Conservation (phyloP, 2,888 invertebrate genomes). For the Tetragnatha montana region DNA sequence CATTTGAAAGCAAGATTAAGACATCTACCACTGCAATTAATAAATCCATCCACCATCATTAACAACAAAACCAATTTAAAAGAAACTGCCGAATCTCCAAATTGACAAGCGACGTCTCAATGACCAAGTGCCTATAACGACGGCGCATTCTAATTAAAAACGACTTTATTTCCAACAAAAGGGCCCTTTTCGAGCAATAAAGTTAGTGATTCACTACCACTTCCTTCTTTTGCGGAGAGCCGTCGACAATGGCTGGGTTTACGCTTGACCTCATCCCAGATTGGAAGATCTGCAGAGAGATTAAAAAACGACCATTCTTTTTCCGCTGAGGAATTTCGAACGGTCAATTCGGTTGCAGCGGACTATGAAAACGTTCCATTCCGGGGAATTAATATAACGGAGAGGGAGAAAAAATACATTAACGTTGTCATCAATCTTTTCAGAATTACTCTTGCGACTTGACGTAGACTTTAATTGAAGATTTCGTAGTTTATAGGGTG, state of each 20-base stretch:
- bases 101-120: neutral
- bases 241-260: constrained; percentile 25
- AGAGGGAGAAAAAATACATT: neutral
- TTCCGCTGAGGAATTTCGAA: neutral
- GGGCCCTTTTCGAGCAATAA: constrained; percentile 25
- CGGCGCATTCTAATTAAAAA: neutral
- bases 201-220: constrained; percentile 24
- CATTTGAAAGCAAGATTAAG: neutral
- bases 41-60: neutral
- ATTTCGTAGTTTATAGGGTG: no score
- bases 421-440: neutral
- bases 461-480: neutral
- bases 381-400: neutral
- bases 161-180: constrained; percentile 23
- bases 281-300: neutral
- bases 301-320: constrained; percentile 9
- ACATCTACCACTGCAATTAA: neutral
- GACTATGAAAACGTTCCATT: neutral
- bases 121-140: neutral
- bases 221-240: constrained; percentile 33
- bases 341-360: neutral
- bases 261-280: constrained; percentile 42
- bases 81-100: neutral
- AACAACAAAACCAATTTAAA: neutral
- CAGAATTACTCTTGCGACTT: neutral